A percentile compares a stretch with the other conserved stretches of the same genome.
Evolutionary conservation across 2,113 vertebrate genomes (phyloP).

Genomic region (Rousettus leschenaultii): DNA sequence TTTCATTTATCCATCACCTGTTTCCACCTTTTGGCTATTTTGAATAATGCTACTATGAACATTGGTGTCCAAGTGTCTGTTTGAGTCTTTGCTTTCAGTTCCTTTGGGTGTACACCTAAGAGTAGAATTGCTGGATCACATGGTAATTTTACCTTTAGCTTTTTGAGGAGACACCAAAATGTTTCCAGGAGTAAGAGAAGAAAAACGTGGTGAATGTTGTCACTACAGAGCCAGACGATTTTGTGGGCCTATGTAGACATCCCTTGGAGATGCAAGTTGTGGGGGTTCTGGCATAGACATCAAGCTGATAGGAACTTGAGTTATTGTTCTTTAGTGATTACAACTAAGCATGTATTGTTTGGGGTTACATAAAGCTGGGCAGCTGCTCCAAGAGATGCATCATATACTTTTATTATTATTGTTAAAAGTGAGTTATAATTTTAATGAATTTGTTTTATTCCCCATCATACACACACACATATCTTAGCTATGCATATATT

Average conservation of each 20-base stretch:
- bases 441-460: constrained; percentile 9
- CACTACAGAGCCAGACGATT: neutral
- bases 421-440: neutral
- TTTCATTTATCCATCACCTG: neutral
- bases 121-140: neutral
- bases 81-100: neutral
- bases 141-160: neutral
- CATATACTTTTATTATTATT: neutral
- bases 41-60: neutral
- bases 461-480: neutral
- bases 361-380: neutral
- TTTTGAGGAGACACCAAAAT: neutral
- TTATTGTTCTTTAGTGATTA: neutral
- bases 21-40: neutral
- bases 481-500: neutral
- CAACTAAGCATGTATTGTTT: neutral
- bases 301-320: neutral
- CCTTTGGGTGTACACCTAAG: neutral
- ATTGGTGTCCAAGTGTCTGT: neutral
- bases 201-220: neutral
- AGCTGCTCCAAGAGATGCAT: neutral
- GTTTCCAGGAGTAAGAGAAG: neutral
- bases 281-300: neutral
- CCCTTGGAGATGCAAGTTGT: neutral
- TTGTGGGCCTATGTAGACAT: neutral